A percentile compares a stretch with the other conserved stretches of the same genome.
These are phyloP conservation scores for Agelas oroides DNA, from an alignment of 37 sponge, comb jelly and placozoan species.

Conservation along the genomic window DNA sequence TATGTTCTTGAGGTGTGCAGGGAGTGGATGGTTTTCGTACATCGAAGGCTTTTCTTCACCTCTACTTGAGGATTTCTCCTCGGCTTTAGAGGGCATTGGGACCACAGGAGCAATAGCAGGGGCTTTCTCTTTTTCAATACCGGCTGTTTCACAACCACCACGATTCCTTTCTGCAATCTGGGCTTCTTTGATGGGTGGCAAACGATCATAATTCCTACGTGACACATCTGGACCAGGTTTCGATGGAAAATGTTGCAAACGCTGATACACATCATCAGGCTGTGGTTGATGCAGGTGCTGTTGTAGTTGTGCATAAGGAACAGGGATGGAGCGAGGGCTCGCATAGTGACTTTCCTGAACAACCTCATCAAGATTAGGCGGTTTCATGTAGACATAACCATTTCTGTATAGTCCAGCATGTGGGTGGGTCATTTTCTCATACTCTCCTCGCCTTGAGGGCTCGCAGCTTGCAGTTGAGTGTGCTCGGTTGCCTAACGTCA, in stretches of 20 bases:
- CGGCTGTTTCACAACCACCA: too few relatives aligned
- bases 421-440: constrained; percentile 43
- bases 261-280: constrained; percentile 3
- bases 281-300: too few relatives aligned
- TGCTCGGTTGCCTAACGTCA: background rate
- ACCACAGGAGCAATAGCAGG: too few relatives aligned
- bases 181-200: constrained; percentile 18
- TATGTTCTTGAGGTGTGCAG: constrained; percentile 13
- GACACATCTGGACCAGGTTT: background rate
- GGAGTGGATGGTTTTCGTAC: constrained; percentile 47
- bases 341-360: background rate
- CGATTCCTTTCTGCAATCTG: background rate
- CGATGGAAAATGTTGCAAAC: background rate
- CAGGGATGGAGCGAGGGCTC: background rate
- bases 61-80: background rate
- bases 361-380: background rate
- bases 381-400: constrained; percentile 31
- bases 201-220: background rate
- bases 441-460: constrained; percentile 6
- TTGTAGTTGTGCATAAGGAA: too few relatives aligned
- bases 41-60: background rate
- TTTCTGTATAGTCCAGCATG: background rate
- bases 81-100: too few relatives aligned
- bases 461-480: constrained; percentile 1
- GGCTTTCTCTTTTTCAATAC: too few relatives aligned